Evolutionary conservation across 2,113 vertebrate genomes (phyloP), one percentile per base, ranked within the genome.

Genomic region (Pteronura brasiliensis): DNA sequence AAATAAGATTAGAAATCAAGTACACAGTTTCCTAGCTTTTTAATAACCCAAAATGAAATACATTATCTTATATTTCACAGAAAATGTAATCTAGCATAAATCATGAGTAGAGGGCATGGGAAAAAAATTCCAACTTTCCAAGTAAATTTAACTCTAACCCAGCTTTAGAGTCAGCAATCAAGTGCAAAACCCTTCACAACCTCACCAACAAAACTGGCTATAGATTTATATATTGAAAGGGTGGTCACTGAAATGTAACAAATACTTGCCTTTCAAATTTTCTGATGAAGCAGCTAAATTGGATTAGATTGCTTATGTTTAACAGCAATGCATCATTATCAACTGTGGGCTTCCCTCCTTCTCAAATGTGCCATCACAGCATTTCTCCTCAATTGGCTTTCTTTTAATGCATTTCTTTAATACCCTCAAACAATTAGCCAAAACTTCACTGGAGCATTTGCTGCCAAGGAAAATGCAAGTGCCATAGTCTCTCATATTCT

Each of bases 201-300:
- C 39, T 77, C 65, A 81, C 17, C 61, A 79, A 9, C 0, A 74
- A 90, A 93, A 77, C 86, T 80, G 82, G 4, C 17, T 92, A 29
- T 82, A 67, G 34, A 71, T 92, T 93, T 87, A 84, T n/a, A 71
- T 17, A 65, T 52, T 93, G 17, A 12, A 9, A 90, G 11, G 12
- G 11, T 95, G 59, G 47, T 39, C n/a, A 74, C 13, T 83, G 61
- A 95, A 97, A 85, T 63, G 23, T 95, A 90, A 88, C 57, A 67
- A 90, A 52, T 52, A 87, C 4, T 29, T 92, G n/a, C 74, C 49
- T 67, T 74, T 90, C 71, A 96, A 69, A 81, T 83, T 97, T 96
- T 96, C 63, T 85, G 80, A 95, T 92, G 86, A 98, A 97, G 87
- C 12, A 87, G 55, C 72, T 97, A 82, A 89, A 97, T 93, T 79